These are phyloP conservation scores for Drosophila equinoxialis DNA, from an alignment of 1,140 invertebrate genomes.

Conservation along the genomic window DNA sequence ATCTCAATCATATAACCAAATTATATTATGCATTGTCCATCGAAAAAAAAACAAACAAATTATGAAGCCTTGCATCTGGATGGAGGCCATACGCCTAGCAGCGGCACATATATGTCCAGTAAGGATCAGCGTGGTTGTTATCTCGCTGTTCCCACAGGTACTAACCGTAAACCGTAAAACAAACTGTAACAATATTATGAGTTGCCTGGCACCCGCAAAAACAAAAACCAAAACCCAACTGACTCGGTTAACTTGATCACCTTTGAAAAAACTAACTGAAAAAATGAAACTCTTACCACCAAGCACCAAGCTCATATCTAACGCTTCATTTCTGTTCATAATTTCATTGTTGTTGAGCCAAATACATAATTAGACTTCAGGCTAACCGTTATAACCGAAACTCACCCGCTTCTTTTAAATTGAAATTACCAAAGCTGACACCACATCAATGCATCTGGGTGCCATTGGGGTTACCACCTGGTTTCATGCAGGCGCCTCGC, in stretches of 20 bases:
- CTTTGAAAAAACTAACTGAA: not conserved
- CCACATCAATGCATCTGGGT: conserved; percentile 58
- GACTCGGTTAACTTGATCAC: conserved; percentile 10
- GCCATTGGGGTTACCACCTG: conserved; percentile 80
- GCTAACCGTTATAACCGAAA: conserved; percentile 40
- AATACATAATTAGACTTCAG: not conserved
- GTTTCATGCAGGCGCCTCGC: conserved; percentile 78
- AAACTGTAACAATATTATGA: conserved; percentile 11
- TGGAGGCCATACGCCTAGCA: conserved; percentile 76
- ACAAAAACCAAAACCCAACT: not conserved
- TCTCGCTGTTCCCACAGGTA: conserved; percentile 88
- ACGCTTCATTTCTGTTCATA: not conserved
- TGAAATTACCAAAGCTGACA: conserved; percentile 49
- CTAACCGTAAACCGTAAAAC: conserved; percentile 42
- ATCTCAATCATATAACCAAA: conserved; percentile 47
- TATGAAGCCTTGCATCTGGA: conserved; percentile 59
- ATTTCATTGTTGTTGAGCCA: not conserved
- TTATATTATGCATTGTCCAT: conserved; percentile 12
- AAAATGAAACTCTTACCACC: not conserved
- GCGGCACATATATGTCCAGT: conserved; percentile 85
- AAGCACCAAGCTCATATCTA: conserved; percentile 16
- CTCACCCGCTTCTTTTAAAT: conserved; percentile 32
- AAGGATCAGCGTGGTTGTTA: conserved; percentile 89
- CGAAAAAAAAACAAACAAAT: conserved; percentile 29
- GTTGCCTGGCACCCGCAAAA: conserved; percentile 7